Base-by-base conservation (phyloP, 2,797 vertebrate species). In the Myotis myotis region DNA sequence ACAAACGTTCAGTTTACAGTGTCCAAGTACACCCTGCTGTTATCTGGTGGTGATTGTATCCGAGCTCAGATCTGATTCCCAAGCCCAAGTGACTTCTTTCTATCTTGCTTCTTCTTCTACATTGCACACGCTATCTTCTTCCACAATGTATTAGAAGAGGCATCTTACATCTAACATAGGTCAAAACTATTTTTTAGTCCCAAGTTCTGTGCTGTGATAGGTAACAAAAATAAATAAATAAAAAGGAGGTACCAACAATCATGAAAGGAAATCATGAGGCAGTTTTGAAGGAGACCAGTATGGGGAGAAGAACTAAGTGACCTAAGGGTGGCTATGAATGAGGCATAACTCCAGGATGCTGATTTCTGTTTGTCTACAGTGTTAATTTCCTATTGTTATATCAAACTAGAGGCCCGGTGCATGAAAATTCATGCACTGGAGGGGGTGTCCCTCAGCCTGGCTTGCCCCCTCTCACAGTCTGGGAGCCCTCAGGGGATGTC, bases 111-210 rank as follows among this genome's bases (percentile, higher is more conserved):
- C 57, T 68, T 87, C 68, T 30, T 72, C 57, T 70, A 81, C 76
- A 79, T n/a, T 53, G 55, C 44, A 83, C 5, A 53, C 5, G 15
- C 3, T 47, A 33, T 60, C 41, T 70, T 70, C 28, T 64, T 78
- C 75, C 30, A 76, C 95, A 89, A 85, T 75, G 33, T 19, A 71
- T 75, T 33, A 85, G 17, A 66, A 68, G 36, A 64, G 28, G 7
- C 28, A 93, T 82, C 60, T 71, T 86, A 30, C 8, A 75, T 71
- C n/a, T 87, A 78, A 83, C 8, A 28, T n/a, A 6, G 81, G 9
- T 55, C 82, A 75, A 70, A 94, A 93, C 53, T 70, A 80, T 51
- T 64, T 87, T 85, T 92, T 82, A 51, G 55, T 23, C 23, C 33
- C 75, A 66, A n/a, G 8, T 36, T 89, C 66, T 86, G 68, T 76